Conservation (phyloP, 2,888 invertebrate species). For the Megalurothrips usitatus region DNA sequence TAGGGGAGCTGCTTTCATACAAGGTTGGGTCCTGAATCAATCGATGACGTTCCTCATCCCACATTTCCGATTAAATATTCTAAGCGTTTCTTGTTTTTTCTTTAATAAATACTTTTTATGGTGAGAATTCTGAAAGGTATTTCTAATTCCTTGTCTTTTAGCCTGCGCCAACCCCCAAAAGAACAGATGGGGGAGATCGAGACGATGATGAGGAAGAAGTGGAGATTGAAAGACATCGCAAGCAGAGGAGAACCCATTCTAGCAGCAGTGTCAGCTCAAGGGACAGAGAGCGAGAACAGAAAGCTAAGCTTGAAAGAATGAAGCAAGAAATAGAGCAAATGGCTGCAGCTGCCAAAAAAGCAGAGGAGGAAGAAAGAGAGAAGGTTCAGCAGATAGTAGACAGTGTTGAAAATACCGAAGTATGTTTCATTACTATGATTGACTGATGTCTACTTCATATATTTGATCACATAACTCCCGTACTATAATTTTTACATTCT, state of each 20-base stretch:
- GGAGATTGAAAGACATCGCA: slow-evolving; percentile 47
- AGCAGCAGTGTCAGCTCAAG: slow-evolving; percentile 2
- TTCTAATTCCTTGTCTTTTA: slow-evolving; percentile 44
- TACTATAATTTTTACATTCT: slow-evolving; percentile 37
- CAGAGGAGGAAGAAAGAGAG: slow-evolving; percentile 65
- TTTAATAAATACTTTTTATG: slow-evolving; percentile 27
- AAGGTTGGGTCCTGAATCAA: slow-evolving; percentile 47
- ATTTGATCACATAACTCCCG: neutral
- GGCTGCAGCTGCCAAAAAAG: slow-evolving; percentile 31
- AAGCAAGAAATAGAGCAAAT: slow-evolving; percentile 37
- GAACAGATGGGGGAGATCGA: slow-evolving; percentile 61
- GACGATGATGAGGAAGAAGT: slow-evolving; percentile 61
- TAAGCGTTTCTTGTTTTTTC: slow-evolving; percentile 39
- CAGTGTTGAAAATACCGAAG: slow-evolving; percentile 67
- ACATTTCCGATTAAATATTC: neutral
- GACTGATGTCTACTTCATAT: slow-evolving; percentile 25
- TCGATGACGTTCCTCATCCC: neutral
- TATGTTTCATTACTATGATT: slow-evolving; percentile 42
- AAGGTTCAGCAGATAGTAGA: slow-evolving; percentile 75
- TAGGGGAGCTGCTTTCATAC: slow-evolving; percentile 55
- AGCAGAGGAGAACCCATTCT: slow-evolving; percentile 40
- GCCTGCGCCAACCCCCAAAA: slow-evolving; percentile 80
- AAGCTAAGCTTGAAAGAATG: slow-evolving; percentile 36
- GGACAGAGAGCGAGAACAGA: slow-evolving; percentile 29
- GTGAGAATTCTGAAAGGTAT: neutral